Evolutionary conservation across 1,140 invertebrate genomes (phyloP), one percentile per base, ranked within the genome.

Genomic region (Hydropsyche tenuis): DNA sequence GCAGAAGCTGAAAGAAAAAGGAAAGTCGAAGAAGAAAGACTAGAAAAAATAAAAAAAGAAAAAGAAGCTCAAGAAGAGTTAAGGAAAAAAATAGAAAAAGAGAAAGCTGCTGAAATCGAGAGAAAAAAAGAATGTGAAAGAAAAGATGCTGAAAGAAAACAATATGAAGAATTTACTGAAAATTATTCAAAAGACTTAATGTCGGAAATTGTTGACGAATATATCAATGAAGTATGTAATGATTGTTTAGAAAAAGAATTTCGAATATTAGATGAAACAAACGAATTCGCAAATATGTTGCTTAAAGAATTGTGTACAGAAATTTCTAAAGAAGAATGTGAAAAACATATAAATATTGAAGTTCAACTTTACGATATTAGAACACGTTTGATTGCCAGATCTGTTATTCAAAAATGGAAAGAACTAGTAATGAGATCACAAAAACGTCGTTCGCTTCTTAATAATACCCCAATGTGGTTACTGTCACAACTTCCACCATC

Each of bases 391-490:
- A 51, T 84, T 45, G 80, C 81, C 78, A 81, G 78, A 65, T 82
- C 81, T 73, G 83, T 80, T 78, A 82, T 81, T 70, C 14, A 78
- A 73, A 76, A 81, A 60, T 83, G 86, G 76, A 81, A 82, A 30
- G 78, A 81, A 45, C 85, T 86, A 22, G 81, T 84, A 12, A 83
- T 81, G 20, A 88, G 87, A 73, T 82, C 84, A 75, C 87, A 86
- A 81, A 83, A 82, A 60, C 81, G 82, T 56, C 83, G 77, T 75
- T 81, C 79, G 66, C 82, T 89, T 9, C 79, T 91, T 37, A 87
- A 90, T 73, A 84, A 85, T 69, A 89, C 87, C 6, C 89, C 90
- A 0, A 83, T 89, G 16, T 91, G 89, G 89, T 78, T 90, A 18
- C 81, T 87, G 46, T 81, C 81, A 9, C 81, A 82, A 14, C 86